Base-by-base conservation (phyloP, 2,797 vertebrate genomes). In the Xenops minutus region DNA sequence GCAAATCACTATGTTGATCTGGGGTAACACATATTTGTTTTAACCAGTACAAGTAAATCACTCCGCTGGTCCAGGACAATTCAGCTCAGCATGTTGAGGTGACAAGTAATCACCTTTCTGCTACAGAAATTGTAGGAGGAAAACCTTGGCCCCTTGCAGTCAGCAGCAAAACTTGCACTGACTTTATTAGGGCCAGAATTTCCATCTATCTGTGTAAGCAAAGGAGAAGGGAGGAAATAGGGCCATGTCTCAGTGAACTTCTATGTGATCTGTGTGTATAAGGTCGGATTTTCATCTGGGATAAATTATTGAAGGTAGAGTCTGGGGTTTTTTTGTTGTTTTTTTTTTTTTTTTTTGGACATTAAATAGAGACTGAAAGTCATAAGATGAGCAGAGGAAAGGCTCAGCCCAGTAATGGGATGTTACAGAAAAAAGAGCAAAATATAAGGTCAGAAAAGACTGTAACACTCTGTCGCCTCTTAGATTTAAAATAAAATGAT, bases 211-310 rank as follows among this genome's bases (percentile, higher is more conserved):
- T 74, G 17, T 66, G 43, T 84, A 84, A 95, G 92, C 29, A 94
- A 67, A 86, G 29, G 39, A n/a, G 34, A 78, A 58, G 43, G 29
- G 78, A 93, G 69, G 79, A 96, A 96, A 86, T 30, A 67, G 30
- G 71, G 59, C 73, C 52, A 12, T 78, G 73, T 96, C 69, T 88
- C 63, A 34, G 48, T 90, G 91, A 95, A 94, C 77, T 83, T 85
- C 79, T 84, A 77, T 0, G 2, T 64, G 82, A 78, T 92, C 79
- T 88, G 76, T 71, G 52, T 74, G 52, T 82, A 55, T 58, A 91
- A 94, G 84, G 76, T 92, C 92, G 92, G 85, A 92, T 85, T 92
- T 71, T 86, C 92, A 93, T 89, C 79, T 93, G 87, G 95, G 44
- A 84, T 85, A 91, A 92, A 95, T 93, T 96, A 93, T 21, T 94